These are phyloP conservation scores for Romanomermis culicivorax DNA, from an alignment of 2,888 invertebrate species.

Conservation along the genomic window DNA sequence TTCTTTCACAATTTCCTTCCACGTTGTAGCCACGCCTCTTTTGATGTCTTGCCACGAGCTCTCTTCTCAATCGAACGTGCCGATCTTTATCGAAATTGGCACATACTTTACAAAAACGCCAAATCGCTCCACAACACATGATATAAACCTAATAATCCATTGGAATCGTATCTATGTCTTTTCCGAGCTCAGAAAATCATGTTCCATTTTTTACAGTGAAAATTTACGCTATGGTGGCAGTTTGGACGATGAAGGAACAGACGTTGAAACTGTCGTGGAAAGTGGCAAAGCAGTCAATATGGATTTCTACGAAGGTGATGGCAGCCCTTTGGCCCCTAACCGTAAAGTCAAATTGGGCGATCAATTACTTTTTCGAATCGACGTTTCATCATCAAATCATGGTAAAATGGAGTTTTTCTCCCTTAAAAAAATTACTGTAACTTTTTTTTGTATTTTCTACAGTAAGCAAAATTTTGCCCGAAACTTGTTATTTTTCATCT, in stretches of 20 bases:
- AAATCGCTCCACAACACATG: too few relatives aligned
- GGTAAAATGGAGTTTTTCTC: not conserved
- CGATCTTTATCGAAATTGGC: too few relatives aligned
- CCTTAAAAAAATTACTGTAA: not conserved
- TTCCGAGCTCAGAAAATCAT: not conserved
- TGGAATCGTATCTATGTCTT: too few relatives aligned
- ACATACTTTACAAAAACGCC: too few relatives aligned
- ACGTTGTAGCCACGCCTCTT: too few relatives aligned
- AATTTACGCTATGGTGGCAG: conserved; percentile 10
- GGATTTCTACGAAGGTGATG: conserved; percentile 7
- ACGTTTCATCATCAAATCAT: conserved; percentile 2
- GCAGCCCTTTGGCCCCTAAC: not conserved
- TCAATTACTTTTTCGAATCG: conserved; percentile 5
- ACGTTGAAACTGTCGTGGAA: conserved; percentile 7
- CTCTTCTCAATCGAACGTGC: too few relatives aligned
- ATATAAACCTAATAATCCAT: too few relatives aligned
- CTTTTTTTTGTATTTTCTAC: not conserved
- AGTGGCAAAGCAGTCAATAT: conserved; percentile 7
- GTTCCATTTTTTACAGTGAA: not conserved
- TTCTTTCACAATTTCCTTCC: too few relatives aligned
- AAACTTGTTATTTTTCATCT: conserved; percentile 10
- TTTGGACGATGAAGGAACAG: conserved; percentile 7
- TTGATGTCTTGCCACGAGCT: too few relatives aligned
- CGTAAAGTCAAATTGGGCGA: conserved; percentile 8
- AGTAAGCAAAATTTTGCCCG: conserved; percentile 2